These are phyloP conservation scores for Lagopus leucura DNA, from an alignment of 2,113 vertebrate species.

Conservation along the genomic window DNA sequence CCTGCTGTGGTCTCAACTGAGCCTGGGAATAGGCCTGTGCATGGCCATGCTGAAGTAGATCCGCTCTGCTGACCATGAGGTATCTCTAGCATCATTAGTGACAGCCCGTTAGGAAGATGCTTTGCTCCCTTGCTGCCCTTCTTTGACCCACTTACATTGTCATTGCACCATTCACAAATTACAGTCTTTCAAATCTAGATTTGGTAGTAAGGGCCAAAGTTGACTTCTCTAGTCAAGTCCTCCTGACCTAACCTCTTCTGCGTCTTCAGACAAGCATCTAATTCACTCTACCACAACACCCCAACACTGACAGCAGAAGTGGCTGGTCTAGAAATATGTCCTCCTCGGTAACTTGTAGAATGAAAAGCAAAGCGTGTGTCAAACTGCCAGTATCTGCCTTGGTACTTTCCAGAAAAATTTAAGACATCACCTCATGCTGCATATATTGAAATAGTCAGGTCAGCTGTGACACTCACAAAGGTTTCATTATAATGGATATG, in stretches of 20 bases:
- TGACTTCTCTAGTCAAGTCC: not conserved
- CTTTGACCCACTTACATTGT: not conserved
- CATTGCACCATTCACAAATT: not conserved
- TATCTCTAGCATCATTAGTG: not conserved
- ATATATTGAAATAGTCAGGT: not conserved
- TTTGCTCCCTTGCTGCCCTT: not conserved
- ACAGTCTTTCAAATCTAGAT: not conserved
- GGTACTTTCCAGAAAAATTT: not conserved
- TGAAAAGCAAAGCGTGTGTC: not conserved
- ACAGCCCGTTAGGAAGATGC: not conserved
- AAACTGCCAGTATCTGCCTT: not conserved
- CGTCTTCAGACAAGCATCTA: not conserved
- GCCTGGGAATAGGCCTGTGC: not conserved
- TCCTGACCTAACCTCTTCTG: not conserved
- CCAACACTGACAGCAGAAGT: not conserved
- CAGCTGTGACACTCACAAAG: not conserved
- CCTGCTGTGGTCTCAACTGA: not conserved
- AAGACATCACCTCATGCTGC: not conserved
- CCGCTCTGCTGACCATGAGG: not conserved
- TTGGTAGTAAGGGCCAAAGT: not conserved
- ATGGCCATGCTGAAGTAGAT: rapidly evolving
- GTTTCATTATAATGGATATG: not conserved
- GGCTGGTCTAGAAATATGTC: not conserved
- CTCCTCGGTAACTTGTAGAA: not conserved
- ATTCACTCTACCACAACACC: not conserved